phyloP scores from a whole-genome alignment of 1,140 invertebrate species.

The Diachasmimorpha longicaudata region DNA sequence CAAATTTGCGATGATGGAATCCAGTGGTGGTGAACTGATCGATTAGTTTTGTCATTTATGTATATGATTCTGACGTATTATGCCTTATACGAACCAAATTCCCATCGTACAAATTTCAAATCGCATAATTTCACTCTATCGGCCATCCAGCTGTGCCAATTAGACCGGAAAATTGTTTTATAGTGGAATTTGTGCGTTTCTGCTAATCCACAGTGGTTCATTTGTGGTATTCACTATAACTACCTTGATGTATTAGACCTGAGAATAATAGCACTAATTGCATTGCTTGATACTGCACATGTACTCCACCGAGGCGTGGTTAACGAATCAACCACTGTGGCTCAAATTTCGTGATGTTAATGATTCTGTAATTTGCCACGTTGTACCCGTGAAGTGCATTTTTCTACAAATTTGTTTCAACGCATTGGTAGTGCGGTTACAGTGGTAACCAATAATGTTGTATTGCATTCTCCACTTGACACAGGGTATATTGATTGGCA shows the following conservation, averaged over 20 bases:
- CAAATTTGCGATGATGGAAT: too few relatives aligned
- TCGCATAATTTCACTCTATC: not conserved
- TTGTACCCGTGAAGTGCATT: not conserved
- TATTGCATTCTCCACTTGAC: not conserved
- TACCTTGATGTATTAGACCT: not conserved
- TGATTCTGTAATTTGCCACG: not conserved
- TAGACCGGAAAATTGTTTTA: not conserved
- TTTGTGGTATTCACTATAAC: not conserved
- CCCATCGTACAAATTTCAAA: not conserved
- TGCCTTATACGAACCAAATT: not conserved
- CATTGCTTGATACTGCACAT: not conserved
- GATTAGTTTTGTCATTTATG: too few relatives aligned
- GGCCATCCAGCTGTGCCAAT: not conserved
- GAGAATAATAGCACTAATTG: constrained; percentile 2
- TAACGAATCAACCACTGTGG: not conserved
- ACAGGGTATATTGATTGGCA: not conserved
- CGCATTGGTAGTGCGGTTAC: not conserved
- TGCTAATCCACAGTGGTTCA: not conserved
- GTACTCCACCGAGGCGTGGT: not conserved
- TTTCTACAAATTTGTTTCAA: not conserved
- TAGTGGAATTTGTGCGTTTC: not conserved
- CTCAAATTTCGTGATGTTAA: not conserved
- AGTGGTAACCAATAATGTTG: not conserved
- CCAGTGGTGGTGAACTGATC: too few relatives aligned
- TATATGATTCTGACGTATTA: too few relatives aligned